Evolutionary conservation across 1,140 invertebrate genomes (phyloP), one percentile per base, ranked within the genome.

Genomic region (Dryas iulia): DNA sequence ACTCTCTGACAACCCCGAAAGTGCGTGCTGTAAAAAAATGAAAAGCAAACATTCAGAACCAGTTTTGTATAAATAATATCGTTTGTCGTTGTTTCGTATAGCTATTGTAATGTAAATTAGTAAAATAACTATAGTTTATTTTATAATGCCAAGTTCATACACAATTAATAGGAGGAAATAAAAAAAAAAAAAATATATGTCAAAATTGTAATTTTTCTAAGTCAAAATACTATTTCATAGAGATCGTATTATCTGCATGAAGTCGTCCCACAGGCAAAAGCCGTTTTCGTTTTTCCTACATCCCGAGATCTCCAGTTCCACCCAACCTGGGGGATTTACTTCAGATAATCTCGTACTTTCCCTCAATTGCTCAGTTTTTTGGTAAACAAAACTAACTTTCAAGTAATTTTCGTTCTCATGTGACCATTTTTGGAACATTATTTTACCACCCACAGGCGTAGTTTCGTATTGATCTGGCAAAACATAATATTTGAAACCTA

Each of bases 341-440:
- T 82, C 54, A 14, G 79, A 78, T 23, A 87, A 69, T 52, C 59
- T 67, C 3, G 39, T 60, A 53, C 71, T 77, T 53, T 77, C 35
- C 26, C 86, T 78, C 61, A 91, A 69, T 58, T 87, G 85, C 12
- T 82, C 47, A 4, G 75, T 76, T 33, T 72, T 81, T 65, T 78
- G 85, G 72, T 91, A 91, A 1, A 87, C 67, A 69, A 81, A 89
- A 59, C 84, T 59, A 3, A 86, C 72, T 77, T 80, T 87, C 23
- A 88, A 61, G 24, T 82, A 80, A 69, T 75, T 47, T 28, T 47
- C n/a, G 31, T 77, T 33, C 2, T 61, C 57, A 59, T 91, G 79
- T 4, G 59, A 35, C 81, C 83, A 88, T 75, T 86, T 89, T 65
- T 91, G 84, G 33, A 89, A 89, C 0, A 90, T 72, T 24, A 91